Base-by-base conservation (phyloP, 1,140 invertebrate species). In the Maniola jurtina region DNA sequence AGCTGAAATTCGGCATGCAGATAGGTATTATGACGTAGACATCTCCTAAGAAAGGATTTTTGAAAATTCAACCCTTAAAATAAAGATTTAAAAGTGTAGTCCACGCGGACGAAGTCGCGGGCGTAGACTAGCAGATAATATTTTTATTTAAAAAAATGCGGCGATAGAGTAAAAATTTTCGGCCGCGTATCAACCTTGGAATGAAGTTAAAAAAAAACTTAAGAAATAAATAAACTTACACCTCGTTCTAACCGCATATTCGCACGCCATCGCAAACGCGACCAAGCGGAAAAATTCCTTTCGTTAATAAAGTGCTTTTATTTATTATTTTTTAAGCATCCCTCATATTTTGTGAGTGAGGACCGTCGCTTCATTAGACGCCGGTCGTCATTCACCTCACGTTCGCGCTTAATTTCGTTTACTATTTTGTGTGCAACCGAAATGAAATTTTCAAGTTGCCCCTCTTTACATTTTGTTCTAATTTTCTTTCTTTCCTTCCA, bases 391-490 rank as follows among this genome's bases (percentile, higher is more conserved):
- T 55, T 55, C 52, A 33, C 52, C 52, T 55, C 52, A 55, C 52
- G 52, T 55, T 55, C 52, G 33, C 52, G 33, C 25, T 55, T 55
- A 55, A 55, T 55, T 55, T 55, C 52, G 52, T 55, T 55, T 55
- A 55, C 52, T 55, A 55, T 55, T 55, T 55, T 55, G 52, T 55
- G 52, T 55, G 52, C 52, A 55, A 55, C 52, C 52, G n/a, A 34
- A 55, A 55, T 55, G 10, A 55, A 55, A 55, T 55, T 55, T 55
- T 55, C 52, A 34, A 55, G 25, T 55, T 55, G 16, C 25, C n/a
- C 52, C n/a, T 55, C 52, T 55, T 55, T 34, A 55, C 52, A 34
- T 55, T 55, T 55, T 34, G 52, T 55, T 55, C 52, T 55, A 55
- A 55, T 34, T 55, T 34, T 55, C 16, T 13, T 55, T 55, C 52